phyloP scores from a whole-genome alignment of 2,888 invertebrate species.

The Ectemnius cavifrons region DNA sequence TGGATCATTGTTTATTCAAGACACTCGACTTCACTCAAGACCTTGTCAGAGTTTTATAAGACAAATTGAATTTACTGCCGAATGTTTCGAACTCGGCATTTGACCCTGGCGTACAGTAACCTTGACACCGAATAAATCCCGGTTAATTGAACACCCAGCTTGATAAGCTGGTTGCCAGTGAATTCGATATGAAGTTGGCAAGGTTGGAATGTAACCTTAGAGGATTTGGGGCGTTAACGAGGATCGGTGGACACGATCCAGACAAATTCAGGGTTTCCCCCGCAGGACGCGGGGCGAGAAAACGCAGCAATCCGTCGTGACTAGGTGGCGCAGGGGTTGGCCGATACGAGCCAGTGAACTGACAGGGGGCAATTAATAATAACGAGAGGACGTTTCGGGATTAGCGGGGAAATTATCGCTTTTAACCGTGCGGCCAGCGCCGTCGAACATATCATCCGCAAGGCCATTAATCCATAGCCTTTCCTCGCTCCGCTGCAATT shows the following conservation, averaged over 20 bases:
- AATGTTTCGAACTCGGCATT: neutral
- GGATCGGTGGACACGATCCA: slow-evolving; percentile 26
- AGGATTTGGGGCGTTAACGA: slow-evolving; percentile 40
- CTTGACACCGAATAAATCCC: slow-evolving; percentile 34
- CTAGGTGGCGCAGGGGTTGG: slow-evolving; percentile 2
- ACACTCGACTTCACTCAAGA: no score
- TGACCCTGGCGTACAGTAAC: slow-evolving; percentile 23
- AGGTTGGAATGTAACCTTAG: slow-evolving; percentile 27
- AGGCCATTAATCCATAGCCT: slow-evolving; percentile 62
- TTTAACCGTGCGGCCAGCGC: slow-evolving; percentile 59
- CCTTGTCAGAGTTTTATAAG: no score
- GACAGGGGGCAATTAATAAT: slow-evolving; percentile 71
- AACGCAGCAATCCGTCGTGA: slow-evolving; percentile 34
- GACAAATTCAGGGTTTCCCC: slow-evolving; percentile 36
- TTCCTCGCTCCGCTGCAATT: slow-evolving; percentile 54
- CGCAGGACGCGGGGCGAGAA: slow-evolving; percentile 24
- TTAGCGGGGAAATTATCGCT: slow-evolving; percentile 72
- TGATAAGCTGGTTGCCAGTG: slow-evolving; percentile 29
- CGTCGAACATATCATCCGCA: slow-evolving; percentile 56
- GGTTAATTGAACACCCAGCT: slow-evolving; percentile 47
- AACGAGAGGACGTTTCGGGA: slow-evolving; percentile 70
- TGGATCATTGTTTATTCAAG: no score
- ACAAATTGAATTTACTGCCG: no score
- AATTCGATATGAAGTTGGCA: slow-evolving; percentile 25
- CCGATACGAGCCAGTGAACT: slow-evolving; percentile 49